Evolutionary conservation across 2,888 invertebrate genomes (phyloP), one percentile per base, ranked within the genome.

Genomic region (Leucoma salicis): DNA sequence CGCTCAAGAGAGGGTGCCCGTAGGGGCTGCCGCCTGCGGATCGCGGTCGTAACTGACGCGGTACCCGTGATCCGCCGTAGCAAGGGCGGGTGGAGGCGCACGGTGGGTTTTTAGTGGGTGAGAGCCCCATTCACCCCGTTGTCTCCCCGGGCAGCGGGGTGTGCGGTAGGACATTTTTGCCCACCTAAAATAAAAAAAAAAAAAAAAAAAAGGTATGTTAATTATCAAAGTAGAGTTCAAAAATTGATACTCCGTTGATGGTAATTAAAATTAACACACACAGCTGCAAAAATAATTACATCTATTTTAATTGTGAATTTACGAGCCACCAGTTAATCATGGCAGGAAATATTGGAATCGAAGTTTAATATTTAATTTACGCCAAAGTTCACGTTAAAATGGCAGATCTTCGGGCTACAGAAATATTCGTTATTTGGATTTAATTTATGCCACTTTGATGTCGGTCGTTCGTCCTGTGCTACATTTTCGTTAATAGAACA

Each of bases 331-430:
- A 29, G 21, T 16, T n/a, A 31, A 39, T 58, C 51, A 31, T 28
- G 37, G 39, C 15, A 38, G 37, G 25, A 46, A 36, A 24, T 33
- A 29, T n/a, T 46, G 39, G 49, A 55, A 53, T 13, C 46, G 31
- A 43, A 50, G 52, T 61, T 61, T 55, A 57, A 65, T 63, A 55
- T 53, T 45, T 58, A 53, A 67, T 55, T 57, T 6, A 13, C 1
- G 53, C 48, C 29, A 14, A 45, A 25, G 40, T 51, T 43, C 47
- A 31, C 39, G 35, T 14, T 33, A 53, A 46, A 57, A 51, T 46
- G 28, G 49, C 24, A 27, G 12, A 14, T 5, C 28, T 12, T 31
- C 18, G 21, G 42, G 38, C 14, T 36, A 11, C 0, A 42, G 36
- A 56, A 49, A 47, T 28, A 24, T 12, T 33, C 12, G 4, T 33